Evolutionary conservation across 2,888 invertebrate genomes (phyloP).

Genomic region (Thalpophila matura): DNA sequence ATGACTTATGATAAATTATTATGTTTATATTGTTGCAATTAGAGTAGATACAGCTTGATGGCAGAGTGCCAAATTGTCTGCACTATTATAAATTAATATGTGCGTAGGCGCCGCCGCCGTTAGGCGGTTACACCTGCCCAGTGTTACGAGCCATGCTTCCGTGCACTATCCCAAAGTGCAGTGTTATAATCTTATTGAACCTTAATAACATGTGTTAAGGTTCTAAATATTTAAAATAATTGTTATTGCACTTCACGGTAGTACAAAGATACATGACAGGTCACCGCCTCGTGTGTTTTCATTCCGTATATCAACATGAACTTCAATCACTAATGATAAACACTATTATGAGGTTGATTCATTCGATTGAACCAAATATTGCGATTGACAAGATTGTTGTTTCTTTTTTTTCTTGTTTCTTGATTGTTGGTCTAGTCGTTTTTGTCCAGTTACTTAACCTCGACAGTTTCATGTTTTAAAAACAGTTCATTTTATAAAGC

Average conservation of each 20-base stretch:
- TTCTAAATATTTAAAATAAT: conserved; percentile 2
- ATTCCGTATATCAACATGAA: conserved; percentile 49
- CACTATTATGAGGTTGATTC: conserved; percentile 40
- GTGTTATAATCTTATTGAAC: background rate
- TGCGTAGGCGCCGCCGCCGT: conserved; percentile 49
- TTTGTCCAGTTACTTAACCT: conserved; percentile 21
- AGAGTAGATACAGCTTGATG: conserved; percentile 24
- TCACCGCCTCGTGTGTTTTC: conserved; percentile 39
- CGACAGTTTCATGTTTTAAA: background rate
- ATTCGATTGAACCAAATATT: conserved; percentile 43
- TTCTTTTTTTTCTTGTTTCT: conserved; percentile 4
- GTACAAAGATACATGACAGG: conserved; percentile 29
- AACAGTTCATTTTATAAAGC: background rate
- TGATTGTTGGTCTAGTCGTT: conserved; percentile 20
- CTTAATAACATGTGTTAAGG: conserved; percentile 7
- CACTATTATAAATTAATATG: conserved; percentile 16
- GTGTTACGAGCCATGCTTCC: background rate
- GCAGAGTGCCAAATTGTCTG: conserved; percentile 35
- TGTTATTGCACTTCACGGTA: conserved; percentile 1
- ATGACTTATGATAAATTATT: conserved; percentile 15
- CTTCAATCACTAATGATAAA: conserved; percentile 47
- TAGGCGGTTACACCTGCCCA: conserved; percentile 2
- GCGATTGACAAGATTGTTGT: conserved; percentile 26
- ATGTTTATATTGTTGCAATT: conserved; percentile 34
- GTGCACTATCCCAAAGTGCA: background rate